phyloP scores from a whole-genome alignment of 2,888 invertebrate genomes.

The Brenthis ino region DNA sequence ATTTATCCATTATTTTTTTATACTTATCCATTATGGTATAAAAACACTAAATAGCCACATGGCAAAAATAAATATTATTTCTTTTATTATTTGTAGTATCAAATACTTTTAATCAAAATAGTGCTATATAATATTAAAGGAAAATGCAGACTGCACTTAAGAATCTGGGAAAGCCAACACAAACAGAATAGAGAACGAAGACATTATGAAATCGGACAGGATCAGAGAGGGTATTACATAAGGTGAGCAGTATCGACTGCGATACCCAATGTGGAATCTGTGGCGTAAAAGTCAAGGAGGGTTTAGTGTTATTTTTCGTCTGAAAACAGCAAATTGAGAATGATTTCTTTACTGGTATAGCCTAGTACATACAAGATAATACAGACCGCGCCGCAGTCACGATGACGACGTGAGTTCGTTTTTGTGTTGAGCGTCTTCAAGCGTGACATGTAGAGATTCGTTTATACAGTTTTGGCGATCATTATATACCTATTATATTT shows the following conservation, averaged over 20 bases:
- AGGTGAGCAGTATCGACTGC: constrained; percentile 41
- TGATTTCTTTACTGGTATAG: constrained; percentile 32
- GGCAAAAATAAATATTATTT: too few relatives aligned
- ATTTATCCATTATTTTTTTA: too few relatives aligned
- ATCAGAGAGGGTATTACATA: constrained; percentile 43
- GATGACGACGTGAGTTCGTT: constrained; percentile 66
- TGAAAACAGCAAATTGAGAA: constrained; percentile 29
- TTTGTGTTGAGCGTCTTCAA: constrained; percentile 65
- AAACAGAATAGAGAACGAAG: constrained; percentile 47
- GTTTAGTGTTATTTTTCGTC: constrained; percentile 37
- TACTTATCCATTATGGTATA: too few relatives aligned
- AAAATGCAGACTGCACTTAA: constrained; percentile 29
- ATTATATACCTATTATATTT: constrained; percentile 28
- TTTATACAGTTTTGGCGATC: constrained; percentile 69
- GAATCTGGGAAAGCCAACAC: constrained; percentile 37
- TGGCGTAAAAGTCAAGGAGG: constrained; percentile 29
- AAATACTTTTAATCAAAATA: constrained; percentile 2
- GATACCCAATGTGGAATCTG: constrained; percentile 33
- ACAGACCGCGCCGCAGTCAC: constrained; percentile 41
- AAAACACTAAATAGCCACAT: too few relatives aligned
- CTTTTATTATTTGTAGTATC: neutral
- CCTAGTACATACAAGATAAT: constrained; percentile 33
- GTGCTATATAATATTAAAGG: constrained; percentile 21
- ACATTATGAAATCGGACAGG: constrained; percentile 45
- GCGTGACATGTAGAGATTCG: constrained; percentile 78